Evolutionary conservation across 2,888 invertebrate species (phyloP), one percentile per base, ranked within the genome.

Genomic region (Boloria euphrosyne): DNA sequence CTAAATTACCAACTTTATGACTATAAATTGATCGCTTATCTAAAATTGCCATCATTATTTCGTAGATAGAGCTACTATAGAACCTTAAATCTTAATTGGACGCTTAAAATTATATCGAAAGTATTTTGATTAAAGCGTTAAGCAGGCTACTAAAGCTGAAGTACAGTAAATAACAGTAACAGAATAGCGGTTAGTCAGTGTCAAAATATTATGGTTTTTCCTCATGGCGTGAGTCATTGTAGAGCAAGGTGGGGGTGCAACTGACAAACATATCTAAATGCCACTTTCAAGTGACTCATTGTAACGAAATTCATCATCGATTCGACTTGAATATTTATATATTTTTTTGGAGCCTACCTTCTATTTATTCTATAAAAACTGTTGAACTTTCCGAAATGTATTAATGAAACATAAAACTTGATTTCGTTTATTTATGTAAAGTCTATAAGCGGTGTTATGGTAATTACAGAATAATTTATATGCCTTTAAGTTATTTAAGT

Each of bases 141-240:
- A 43, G 3, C 38, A 13, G 22, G 2, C 27, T 46, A 53, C 46
- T 18, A 52, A 53, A 59, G n/a, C 46, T 16, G 14, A 53, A 62
- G 62, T 67, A 63, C 62, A 60, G 62, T 47, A 62, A 69, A 67
- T 69, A 69, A 70, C 69, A 65, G 69, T 70, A 65, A 55, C 46
- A 59, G 43, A 62, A 47, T 38, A 59, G 49, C 70, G 65, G 69
- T 69, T 59, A 63, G 43, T 44, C 60, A 38, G 57, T 57, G 65
- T 62, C 70, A 67, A 70, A 70, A 65, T 70, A 63, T 63, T 67
- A 70, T 70, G 65, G 65, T 62, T 70, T 70, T 67, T 67, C 70
- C 70, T 67, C 62, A 67, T 69, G 27, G 65, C 62, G 27, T 68
- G 68, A 68, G 31, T 68, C 68, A 65, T 65, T 57, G 53, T 61